A percentile compares a stretch with the other conserved stretches of the same genome.
Conservation (phyloP, 2,888 invertebrate genomes). For the Pandemis corylana region DNA sequence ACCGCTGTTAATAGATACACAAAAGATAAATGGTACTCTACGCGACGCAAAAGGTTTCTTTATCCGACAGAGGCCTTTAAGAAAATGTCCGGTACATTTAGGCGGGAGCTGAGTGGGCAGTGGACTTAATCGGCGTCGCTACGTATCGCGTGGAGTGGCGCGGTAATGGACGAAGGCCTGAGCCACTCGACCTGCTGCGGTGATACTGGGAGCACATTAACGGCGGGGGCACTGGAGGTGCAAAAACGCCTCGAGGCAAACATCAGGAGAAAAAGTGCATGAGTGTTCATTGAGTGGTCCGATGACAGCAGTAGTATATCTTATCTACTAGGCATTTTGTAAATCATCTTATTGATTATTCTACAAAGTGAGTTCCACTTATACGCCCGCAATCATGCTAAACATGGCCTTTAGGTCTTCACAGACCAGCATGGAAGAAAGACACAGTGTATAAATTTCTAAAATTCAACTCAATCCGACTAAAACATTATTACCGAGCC, state of each 20-base stretch:
- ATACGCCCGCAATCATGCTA: too few species aligned
- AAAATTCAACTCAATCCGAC: neutral
- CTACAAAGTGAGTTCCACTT: too few species aligned
- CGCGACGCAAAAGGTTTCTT: slow-evolving; percentile 16
- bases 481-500: too few species aligned
- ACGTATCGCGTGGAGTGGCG: slow-evolving; percentile 6
- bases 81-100: slow-evolving; percentile 17
- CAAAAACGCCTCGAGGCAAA: neutral
- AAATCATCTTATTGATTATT: too few species aligned
- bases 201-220: neutral
- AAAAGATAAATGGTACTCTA: slow-evolving; percentile 9
- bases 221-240: neutral
- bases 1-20: neutral
- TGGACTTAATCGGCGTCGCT: slow-evolving; percentile 33
- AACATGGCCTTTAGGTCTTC: too few species aligned
- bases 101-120: slow-evolving; percentile 24
- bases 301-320: neutral
- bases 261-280: neutral
- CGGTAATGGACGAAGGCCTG: slow-evolving; percentile 22
- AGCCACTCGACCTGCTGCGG: slow-evolving; percentile 8
- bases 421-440: too few species aligned
- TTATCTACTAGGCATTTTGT: too few species aligned
- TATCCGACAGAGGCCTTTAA: slow-evolving; percentile 14
- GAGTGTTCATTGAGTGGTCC: neutral
- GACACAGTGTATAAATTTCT: too few species aligned